A percentile compares a stretch with the other conserved stretches of the same genome.
These are phyloP conservation scores for Drosophila paramelanica DNA, from an alignment of 2,888 invertebrate genomes.

Conservation along the genomic window DNA sequence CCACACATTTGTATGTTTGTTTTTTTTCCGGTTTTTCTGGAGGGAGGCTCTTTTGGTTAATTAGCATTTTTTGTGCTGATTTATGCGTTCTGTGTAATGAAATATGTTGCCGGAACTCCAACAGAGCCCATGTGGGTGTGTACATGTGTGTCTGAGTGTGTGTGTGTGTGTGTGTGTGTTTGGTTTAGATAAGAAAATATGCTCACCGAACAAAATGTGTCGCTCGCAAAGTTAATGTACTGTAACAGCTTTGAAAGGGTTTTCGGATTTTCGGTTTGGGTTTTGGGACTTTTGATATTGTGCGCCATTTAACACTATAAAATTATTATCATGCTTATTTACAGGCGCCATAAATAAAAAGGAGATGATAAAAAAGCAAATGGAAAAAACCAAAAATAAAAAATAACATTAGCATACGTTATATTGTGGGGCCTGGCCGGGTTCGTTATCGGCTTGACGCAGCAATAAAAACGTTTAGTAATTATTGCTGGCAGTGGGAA, in stretches of 20 bases:
- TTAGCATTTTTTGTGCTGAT: conserved; percentile 71
- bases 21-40: background rate
- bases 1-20: background rate
- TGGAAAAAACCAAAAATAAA: conserved; percentile 4
- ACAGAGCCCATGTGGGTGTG: conserved; percentile 24
- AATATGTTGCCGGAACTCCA: conserved; percentile 60
- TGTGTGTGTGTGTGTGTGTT: conserved; percentile 23
- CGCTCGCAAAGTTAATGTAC: conserved; percentile 71
- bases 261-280: conserved; percentile 32
- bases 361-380: conserved; percentile 27
- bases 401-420: conserved; percentile 68
- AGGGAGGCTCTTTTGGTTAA: conserved; percentile 43
- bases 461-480: conserved; percentile 75
- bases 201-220: conserved; percentile 61
- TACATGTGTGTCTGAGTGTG: conserved; percentile 15
- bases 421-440: conserved; percentile 14
- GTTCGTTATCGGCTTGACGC: conserved; percentile 64
- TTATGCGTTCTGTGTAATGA: conserved; percentile 59
- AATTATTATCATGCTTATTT: conserved; percentile 73
- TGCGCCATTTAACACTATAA: conserved; percentile 77
- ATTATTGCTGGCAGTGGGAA: conserved; percentile 49
- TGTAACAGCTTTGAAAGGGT: conserved; percentile 70
- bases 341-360: conserved; percentile 48
- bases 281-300: conserved; percentile 43
- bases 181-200: conserved; percentile 73